These are phyloP conservation scores for Zaprionus inermis DNA, from an alignment of 1,140 invertebrate genomes.

Conservation along the genomic window DNA sequence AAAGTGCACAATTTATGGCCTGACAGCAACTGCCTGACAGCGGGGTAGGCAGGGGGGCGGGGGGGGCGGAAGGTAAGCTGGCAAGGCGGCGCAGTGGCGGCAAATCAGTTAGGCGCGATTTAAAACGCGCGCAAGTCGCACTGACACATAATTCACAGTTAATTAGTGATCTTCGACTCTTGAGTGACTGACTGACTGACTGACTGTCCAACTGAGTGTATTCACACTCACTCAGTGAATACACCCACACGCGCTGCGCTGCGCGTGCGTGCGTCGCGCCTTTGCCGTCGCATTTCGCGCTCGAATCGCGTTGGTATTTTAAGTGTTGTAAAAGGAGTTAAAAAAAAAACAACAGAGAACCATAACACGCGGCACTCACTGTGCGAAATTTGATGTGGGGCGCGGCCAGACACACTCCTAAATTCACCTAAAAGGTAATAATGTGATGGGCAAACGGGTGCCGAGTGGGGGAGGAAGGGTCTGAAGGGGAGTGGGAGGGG, in stretches of 20 bases:
- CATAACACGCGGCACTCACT: conserved; percentile 22
- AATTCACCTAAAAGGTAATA: conserved; percentile 37
- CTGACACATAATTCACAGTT: conserved; percentile 26
- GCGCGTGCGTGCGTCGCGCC: conserved; percentile 65
- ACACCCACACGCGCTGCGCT: conserved; percentile 47
- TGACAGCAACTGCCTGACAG: conserved; percentile 30
- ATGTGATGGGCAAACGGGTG: conserved; percentile 39
- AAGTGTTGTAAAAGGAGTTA: conserved; percentile 33
- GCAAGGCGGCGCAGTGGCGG: not conserved
- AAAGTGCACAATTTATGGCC: conserved; percentile 54
- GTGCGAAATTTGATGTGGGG: conserved; percentile 51
- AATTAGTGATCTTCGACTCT: conserved; percentile 23
- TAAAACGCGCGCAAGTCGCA: conserved; percentile 28
- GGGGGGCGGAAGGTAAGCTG: not conserved
- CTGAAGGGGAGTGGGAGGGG: not conserved
- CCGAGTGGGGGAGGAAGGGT: not conserved
- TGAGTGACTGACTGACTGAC: not conserved
- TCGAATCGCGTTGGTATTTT: conserved; percentile 29
- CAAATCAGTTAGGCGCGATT: conserved; percentile 28
- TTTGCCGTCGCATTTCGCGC: conserved; percentile 54
- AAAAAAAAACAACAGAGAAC: not conserved
- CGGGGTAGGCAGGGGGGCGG: not conserved
- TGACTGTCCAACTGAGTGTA: not conserved
- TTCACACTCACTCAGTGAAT: conserved; percentile 1
- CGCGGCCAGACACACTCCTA: conserved; percentile 33